Evolutionary conservation across 2,113 vertebrate genomes (phyloP).

Genomic region (Corythaeola cristata): DNA sequence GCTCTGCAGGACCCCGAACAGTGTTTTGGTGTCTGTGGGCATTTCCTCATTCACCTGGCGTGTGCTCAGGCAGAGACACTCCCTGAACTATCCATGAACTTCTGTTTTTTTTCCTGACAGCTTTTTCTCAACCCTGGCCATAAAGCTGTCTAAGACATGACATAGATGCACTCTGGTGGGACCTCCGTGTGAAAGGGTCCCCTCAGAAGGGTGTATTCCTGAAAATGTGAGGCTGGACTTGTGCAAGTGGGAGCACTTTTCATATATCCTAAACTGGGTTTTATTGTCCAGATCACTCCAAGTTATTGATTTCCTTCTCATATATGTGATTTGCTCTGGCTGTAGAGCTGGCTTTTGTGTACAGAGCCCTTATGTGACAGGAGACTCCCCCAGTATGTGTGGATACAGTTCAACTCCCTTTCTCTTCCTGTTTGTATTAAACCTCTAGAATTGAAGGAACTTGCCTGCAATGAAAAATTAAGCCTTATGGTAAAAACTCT

Average conservation of each 20-base stretch:
- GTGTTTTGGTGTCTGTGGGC: neutral
- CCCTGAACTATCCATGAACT: neutral
- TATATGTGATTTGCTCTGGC: neutral
- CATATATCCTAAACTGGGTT: neutral
- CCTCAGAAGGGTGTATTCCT: accelerated
- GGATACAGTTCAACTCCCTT: neutral
- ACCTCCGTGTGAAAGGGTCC: neutral
- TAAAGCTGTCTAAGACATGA: neutral
- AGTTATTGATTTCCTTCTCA: neutral
- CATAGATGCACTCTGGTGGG: neutral
- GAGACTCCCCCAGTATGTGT: neutral
- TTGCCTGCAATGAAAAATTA: neutral
- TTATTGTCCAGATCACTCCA: neutral
- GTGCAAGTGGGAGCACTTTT: neutral
- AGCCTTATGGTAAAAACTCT: neutral
- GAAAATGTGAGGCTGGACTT: neutral
- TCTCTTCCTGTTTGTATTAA: neutral
- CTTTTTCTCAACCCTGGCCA: neutral
- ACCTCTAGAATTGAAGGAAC: neutral
- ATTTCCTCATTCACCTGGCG: neutral
- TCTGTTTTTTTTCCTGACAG: neutral
- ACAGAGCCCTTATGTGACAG: neutral
- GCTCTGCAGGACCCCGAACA: neutral
- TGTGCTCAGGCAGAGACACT: neutral
- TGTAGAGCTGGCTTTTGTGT: neutral